Conservation (phyloP, 2,888 invertebrate genomes). For the Autographa gamma region DNA sequence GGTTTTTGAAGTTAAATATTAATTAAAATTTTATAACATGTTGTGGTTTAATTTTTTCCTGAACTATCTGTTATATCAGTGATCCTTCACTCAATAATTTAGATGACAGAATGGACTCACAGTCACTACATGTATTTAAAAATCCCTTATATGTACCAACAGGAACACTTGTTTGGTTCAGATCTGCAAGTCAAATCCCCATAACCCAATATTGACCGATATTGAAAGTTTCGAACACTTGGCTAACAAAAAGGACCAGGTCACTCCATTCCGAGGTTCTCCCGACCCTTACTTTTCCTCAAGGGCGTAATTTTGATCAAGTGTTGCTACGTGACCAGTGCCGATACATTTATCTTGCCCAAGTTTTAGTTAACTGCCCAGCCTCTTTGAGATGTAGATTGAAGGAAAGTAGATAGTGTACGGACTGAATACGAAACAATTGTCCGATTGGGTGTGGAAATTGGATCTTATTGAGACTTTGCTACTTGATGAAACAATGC, state of each 20-base stretch:
- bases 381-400: slow-evolving; percentile 37
- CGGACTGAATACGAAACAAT: slow-evolving; percentile 28
- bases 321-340: slow-evolving; percentile 74
- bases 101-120: too few relatives aligned
- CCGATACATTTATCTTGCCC: slow-evolving; percentile 61
- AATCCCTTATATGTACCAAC: too few relatives aligned
- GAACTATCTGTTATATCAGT: not conserved
- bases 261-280: slow-evolving; percentile 34
- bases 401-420: slow-evolving; percentile 19
- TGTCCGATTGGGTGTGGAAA: not conserved
- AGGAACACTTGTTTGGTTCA: not conserved
- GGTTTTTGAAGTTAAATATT: not conserved
- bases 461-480: not conserved
- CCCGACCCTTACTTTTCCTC: slow-evolving; percentile 37
- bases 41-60: not conserved
- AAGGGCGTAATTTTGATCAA: slow-evolving; percentile 66
- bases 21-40: not conserved
- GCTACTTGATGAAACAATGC: not conserved
- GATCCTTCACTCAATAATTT: too few relatives aligned
- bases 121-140: too few relatives aligned
- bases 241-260: slow-evolving; percentile 24
- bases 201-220: not conserved
- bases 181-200: not conserved
- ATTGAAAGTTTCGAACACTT: slow-evolving; percentile 17
- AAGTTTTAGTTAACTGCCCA: slow-evolving; percentile 32